Conservation (phyloP, 2,888 invertebrate species). For the Cephonodes hylas region DNA sequence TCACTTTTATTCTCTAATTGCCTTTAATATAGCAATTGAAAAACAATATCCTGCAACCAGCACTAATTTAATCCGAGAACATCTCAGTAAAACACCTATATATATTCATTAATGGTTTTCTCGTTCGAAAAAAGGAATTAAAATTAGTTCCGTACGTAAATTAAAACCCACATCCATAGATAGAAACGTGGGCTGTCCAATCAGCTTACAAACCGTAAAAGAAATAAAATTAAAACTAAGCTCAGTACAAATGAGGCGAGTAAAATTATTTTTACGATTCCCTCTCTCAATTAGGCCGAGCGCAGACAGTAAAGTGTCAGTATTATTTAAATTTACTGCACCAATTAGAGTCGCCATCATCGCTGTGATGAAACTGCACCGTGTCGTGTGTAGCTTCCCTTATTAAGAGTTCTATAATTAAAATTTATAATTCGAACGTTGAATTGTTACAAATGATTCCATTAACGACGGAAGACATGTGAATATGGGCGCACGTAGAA, state of each 20-base stretch:
- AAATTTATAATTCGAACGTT: constrained; percentile 63
- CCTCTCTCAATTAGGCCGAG: constrained; percentile 76
- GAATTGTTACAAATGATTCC: constrained; percentile 45
- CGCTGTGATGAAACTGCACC: constrained; percentile 70
- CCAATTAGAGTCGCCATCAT: constrained; percentile 79
- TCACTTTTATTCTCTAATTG: neutral
- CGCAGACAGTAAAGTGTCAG: constrained; percentile 76
- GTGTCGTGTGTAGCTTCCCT: constrained; percentile 72
- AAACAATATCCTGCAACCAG: constrained; percentile 24
- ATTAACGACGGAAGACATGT: constrained; percentile 12
- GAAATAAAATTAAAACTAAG: constrained; percentile 72
- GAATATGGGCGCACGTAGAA: constrained; percentile 5
- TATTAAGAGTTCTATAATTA: constrained; percentile 79
- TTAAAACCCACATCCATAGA: constrained; percentile 52
- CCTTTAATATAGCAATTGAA: constrained; percentile 11
- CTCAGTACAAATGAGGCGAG: constrained; percentile 75
- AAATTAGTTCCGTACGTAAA: constrained; percentile 56
- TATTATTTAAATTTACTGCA: constrained; percentile 79
- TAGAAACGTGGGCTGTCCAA: constrained; percentile 56
- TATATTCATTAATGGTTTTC: constrained; percentile 37
- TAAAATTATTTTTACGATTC: constrained; percentile 80
- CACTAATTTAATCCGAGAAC: constrained; percentile 34
- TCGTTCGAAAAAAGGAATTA: constrained; percentile 42
- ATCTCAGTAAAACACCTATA: constrained; percentile 37
- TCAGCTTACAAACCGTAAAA: constrained; percentile 63